Percentiles rank a stretch among this genome's conserved stretches.
These are phyloP conservation scores for Microctonus hyperodae DNA, from an alignment of 2,888 invertebrate genomes.

Conservation along the genomic window DNA sequence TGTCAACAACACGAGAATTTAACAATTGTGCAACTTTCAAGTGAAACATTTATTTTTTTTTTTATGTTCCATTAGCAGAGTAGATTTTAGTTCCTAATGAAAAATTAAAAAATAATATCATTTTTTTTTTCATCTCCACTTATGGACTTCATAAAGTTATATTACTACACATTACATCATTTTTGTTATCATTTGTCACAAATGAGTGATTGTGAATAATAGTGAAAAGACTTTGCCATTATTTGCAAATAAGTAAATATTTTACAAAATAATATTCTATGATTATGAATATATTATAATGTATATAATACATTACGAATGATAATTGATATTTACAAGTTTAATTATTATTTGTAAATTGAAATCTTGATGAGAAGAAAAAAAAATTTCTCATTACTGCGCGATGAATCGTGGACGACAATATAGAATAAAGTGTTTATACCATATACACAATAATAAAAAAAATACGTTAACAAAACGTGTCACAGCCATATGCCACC, in stretches of 20 bases:
- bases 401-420: neutral
- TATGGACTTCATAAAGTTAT: neutral
- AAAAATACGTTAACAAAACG: slow-evolving; percentile 37
- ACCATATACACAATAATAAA: neutral
- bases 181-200: neutral
- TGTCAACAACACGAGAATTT: slow-evolving; percentile 23
- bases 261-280: neutral
- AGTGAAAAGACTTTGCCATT: neutral
- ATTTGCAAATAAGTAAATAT: neutral
- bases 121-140: neutral
- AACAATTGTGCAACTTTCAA: slow-evolving; percentile 37
- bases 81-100: too few species aligned
- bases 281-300: neutral
- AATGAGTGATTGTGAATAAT: neutral
- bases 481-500: slow-evolving; percentile 61
- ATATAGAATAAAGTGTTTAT: neutral
- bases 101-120: neutral
- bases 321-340: neutral
- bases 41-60: slow-evolving; percentile 5
- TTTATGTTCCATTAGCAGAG: neutral
- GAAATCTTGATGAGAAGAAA: neutral
- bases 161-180: neutral
- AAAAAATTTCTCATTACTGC: slow-evolving; percentile 7
- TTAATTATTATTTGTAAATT: neutral
- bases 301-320: slow-evolving; percentile 19